phyloP scores from a whole-genome alignment of 53 echinoderm and acorn worm species.

The Luidia sarsii region DNA sequence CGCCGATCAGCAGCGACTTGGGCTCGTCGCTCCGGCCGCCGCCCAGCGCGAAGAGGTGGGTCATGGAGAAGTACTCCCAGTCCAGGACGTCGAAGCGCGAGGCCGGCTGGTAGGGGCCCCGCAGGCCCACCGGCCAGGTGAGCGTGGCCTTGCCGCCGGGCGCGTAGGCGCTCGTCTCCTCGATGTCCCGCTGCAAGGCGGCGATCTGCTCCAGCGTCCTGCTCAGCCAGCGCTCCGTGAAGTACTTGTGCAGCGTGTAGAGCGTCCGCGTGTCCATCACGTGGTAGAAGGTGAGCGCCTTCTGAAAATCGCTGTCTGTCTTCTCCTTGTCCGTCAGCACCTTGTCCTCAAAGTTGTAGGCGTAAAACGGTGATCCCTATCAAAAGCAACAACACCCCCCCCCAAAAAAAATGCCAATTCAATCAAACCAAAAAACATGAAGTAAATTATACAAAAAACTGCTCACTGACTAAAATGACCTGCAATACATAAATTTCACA shows the following conservation, averaged over 20 bases:
- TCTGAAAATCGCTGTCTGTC: slow-evolving; percentile 66
- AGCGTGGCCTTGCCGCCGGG: slow-evolving; percentile 81
- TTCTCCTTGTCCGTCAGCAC: slow-evolving; percentile 69
- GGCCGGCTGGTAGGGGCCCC: slow-evolving; percentile 74
- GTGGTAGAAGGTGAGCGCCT: slow-evolving; percentile 82
- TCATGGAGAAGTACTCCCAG: slow-evolving; percentile 99
- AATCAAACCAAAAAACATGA: too few species aligned
- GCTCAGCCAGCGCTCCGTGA: slow-evolving; percentile 76
- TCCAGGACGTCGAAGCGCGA: slow-evolving; percentile 88
- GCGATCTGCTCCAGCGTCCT: slow-evolving; percentile 74
- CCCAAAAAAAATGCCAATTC: too few species aligned
- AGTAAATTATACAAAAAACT: too few species aligned
- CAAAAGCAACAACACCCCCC: too few species aligned
- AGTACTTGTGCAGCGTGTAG: slow-evolving; percentile 93
- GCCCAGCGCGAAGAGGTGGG: slow-evolving; percentile 79
- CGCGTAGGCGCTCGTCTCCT: slow-evolving; percentile 63
- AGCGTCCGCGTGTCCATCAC: slow-evolving; percentile 87
- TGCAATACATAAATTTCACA: too few species aligned
- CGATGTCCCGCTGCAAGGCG: slow-evolving; percentile 67
- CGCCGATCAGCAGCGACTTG: slow-evolving; percentile 80
- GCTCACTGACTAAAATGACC: too few species aligned
- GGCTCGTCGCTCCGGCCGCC: slow-evolving; percentile 69
- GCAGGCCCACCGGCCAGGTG: slow-evolving; percentile 87
- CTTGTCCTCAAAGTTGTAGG: slow-evolving; percentile 87
- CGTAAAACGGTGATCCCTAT: slow-evolving; percentile 83